phyloP scores from a whole-genome alignment of 2,888 invertebrate species.

The Stictocephala bisonia region DNA sequence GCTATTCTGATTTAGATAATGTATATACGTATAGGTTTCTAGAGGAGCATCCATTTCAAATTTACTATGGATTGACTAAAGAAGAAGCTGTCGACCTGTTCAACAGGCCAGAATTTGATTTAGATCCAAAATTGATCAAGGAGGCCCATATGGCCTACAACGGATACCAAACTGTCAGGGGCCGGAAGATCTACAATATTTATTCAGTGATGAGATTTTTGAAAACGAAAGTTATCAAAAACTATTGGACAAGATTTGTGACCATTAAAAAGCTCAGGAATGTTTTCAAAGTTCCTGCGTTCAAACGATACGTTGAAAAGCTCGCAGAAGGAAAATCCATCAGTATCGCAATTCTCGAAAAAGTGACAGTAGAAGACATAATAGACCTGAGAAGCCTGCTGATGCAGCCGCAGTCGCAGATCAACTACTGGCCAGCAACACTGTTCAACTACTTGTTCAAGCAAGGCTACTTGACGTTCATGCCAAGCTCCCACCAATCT shows the following conservation, averaged over 20 bases:
- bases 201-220: slow-evolving; percentile 19
- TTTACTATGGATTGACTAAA: slow-evolving; percentile 17
- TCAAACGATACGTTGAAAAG: background rate
- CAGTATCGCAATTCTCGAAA: background rate
- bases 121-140: background rate
- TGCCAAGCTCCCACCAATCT: background rate
- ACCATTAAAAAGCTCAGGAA: background rate
- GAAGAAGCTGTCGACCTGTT: background rate
- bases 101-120: slow-evolving; percentile 4
- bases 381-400: slow-evolving; percentile 10
- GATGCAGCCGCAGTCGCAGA: background rate
- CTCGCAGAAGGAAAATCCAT: slow-evolving; percentile 1
- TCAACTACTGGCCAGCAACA: slow-evolving; percentile 5
- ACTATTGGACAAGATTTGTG: background rate
- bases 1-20: slow-evolving; percentile 1
- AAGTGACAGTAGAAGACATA: slow-evolving; percentile 1
- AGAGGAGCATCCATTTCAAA: background rate
- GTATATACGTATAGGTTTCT: slow-evolving; percentile 17
- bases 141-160: background rate
- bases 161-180: background rate
- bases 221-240: background rate
- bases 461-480: background rate
- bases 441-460: slow-evolving; percentile 1
- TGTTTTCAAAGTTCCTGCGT: slow-evolving; percentile 11
- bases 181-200: slow-evolving; percentile 6